phyloP scores from a whole-genome alignment of 2,888 invertebrate genomes.

The Crematogaster levior region DNA sequence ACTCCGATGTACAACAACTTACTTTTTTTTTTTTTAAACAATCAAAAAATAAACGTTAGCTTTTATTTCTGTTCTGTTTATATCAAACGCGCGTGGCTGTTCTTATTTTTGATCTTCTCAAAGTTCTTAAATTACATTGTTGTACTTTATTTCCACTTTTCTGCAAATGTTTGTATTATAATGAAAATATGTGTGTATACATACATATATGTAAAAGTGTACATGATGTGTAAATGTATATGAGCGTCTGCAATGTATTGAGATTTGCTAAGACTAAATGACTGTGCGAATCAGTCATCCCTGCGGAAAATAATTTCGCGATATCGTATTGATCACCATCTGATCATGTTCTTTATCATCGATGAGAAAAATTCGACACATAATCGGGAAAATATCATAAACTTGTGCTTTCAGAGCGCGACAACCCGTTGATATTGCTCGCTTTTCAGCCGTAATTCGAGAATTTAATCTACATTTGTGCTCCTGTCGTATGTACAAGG shows the following conservation, averaged over 20 bases:
- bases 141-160: not conserved
- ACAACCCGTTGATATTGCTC: not conserved
- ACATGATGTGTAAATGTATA: not conserved
- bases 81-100: too few relatives aligned
- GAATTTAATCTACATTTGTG: slow-evolving; percentile 22
- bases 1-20: slow-evolving; percentile 6
- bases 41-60: not conserved
- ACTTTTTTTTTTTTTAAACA: not conserved
- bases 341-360: not conserved
- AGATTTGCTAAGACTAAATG: not conserved
- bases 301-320: slow-evolving; percentile 2
- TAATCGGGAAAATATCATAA: slow-evolving; percentile 10
- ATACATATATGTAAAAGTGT: too few relatives aligned
- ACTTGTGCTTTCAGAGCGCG: not conserved
- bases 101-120: not conserved
- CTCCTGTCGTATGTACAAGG: not conserved
- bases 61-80: not conserved
- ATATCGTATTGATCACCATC: not conserved
- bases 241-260: not conserved
- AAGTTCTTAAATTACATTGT: not conserved
- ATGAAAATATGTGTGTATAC: too few relatives aligned
- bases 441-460: slow-evolving; percentile 7
- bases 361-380: slow-evolving; percentile 28
- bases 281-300: not conserved
- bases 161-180: not conserved